Base-by-base conservation (phyloP, 2,888 invertebrate species). In the Lobophora halterata region DNA sequence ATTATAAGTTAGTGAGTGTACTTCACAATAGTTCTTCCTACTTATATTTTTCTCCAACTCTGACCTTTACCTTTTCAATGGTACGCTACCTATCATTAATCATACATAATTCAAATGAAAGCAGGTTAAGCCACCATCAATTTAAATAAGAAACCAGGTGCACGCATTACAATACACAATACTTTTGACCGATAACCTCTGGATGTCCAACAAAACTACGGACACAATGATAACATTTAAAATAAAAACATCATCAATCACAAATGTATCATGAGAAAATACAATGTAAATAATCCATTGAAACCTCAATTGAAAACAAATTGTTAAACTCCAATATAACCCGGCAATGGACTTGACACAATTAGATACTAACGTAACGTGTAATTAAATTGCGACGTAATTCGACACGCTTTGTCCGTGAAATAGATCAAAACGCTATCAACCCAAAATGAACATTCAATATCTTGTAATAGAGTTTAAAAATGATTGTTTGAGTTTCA, bases 401-500 rank as follows among this genome's bases (percentile, higher is more conserved):
- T 55, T 46, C 48, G 55, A 61, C 49, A 49, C 57, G 53, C 50
- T 55, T 52, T 56, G 55, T 55, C 53, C 52, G 35, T 47, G 41
- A 55, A 53, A 41, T 48, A 49, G 37, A 25, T 37, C 46, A 41
- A 35, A 17, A 9, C n/a, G 11, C 17, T 27, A 20, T 6, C 29
- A 29, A 18, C 8, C 5, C 1, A 29, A 46, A 52, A 28, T 48
- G 10, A 26, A 38, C 57, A 41, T 31, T 50, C 0, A 0, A 19
- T 3, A 3, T n/a, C n/a, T n/a, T n/a, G 0, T 0, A 0, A 31
- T 47, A 58, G 23, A 40, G 41, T 39, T 23, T 16, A 46, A 25
- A 39, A 16, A 50, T n/a, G 25, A n/a, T 4, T 37, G 5, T 19
- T 28, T 13, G 25, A 23, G 6, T 29, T 42, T 40, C 42, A 52